Percentiles rank a stretch among this genome's conserved stretches.
Conservation (phyloP, 1,140 invertebrate species). For the Trichonephila inaurata region DNA sequence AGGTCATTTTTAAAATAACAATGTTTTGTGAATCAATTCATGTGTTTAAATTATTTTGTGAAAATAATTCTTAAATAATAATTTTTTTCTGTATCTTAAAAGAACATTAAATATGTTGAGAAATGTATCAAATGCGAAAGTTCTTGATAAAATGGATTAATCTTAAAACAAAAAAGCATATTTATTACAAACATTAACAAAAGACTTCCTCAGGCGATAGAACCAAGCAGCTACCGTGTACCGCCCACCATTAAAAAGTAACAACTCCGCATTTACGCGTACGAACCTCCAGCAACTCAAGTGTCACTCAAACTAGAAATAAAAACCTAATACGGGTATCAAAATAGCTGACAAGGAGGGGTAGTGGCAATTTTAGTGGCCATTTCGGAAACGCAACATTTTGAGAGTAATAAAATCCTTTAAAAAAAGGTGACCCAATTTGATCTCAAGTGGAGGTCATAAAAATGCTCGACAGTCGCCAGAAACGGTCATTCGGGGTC, state of each 20-base stretch:
- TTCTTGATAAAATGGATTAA: too few relatives aligned
- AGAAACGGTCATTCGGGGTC: conserved; percentile 55
- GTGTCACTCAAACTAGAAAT: conserved; percentile 51
- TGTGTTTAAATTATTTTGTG: too few relatives aligned
- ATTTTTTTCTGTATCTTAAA: too few relatives aligned
- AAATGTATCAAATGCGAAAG: too few relatives aligned
- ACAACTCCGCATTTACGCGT: conserved; percentile 43
- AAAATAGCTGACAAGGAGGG: conserved; percentile 31
- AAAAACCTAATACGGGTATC: conserved; percentile 34
- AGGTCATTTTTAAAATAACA: too few relatives aligned
- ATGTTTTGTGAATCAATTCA: too few relatives aligned
- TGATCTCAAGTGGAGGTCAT: conserved; percentile 50
- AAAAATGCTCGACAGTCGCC: conserved; percentile 52
- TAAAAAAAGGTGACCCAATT: conserved; percentile 71
- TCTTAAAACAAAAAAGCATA: neutral
- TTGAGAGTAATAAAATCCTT: neutral
- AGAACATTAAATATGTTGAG: too few relatives aligned
- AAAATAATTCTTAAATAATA: too few relatives aligned
- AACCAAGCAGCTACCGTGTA: conserved; percentile 11
- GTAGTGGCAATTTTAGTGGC: conserved; percentile 49
- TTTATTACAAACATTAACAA: neutral
- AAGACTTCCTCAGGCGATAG: neutral
- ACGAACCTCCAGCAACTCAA: neutral
- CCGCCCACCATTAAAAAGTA: conserved; percentile 61
- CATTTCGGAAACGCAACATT: conserved; percentile 62